Evolutionary conservation across 2,797 vertebrate species (phyloP), one percentile per base, ranked within the genome.

Genomic region (Alfaro cultratus): DNA sequence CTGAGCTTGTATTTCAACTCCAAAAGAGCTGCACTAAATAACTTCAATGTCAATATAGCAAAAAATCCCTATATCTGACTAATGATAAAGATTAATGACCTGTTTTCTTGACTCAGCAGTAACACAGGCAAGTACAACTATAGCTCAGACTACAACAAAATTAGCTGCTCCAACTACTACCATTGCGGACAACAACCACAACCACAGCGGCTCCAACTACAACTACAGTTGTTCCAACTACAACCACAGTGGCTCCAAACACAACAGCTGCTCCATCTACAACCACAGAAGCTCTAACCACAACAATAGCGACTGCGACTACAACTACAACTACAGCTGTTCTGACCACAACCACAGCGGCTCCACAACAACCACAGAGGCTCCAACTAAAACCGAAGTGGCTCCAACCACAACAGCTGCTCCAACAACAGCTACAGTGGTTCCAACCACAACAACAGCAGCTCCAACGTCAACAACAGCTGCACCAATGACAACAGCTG

Each of bases 31-130:
- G 3, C 55, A 55, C 26, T n/a, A 21, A 21, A 49, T 49, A 0
- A 8, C 6, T 1, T 21, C 1, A 2, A 53, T 53, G 23, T 53
- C 2, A 53, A 2, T 1, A 13, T 0, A 5, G 26, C 1, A n/a
- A 29, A 0, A 13, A 12, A 41, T 41, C 1, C 0, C 12, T 13
- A 15, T 16, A 7, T 16, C 13, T 31, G 47, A 49, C 0, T 21
- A 8, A 21, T 57, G n/a, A 26, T 31, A 15, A 1, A 5, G 1
- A n/a, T 2, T 34, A 8, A 64, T 64, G 1, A 64, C 0, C 4
- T 26, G 4, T 21, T 46, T 34, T 10, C 15, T 26, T 31, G 13
- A 62, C 9, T 12, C 11, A 45, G 11, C 3, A 9, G 2, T 2
- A 13, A 29, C 1, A 49, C 70, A 9, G 4, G 1, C 4, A 34